A percentile compares a stretch with the other conserved stretches of the same genome.
These are phyloP conservation scores for Geotrypetes seraphini DNA, from an alignment of 2,797 vertebrate genomes.

Conservation along the genomic window DNA sequence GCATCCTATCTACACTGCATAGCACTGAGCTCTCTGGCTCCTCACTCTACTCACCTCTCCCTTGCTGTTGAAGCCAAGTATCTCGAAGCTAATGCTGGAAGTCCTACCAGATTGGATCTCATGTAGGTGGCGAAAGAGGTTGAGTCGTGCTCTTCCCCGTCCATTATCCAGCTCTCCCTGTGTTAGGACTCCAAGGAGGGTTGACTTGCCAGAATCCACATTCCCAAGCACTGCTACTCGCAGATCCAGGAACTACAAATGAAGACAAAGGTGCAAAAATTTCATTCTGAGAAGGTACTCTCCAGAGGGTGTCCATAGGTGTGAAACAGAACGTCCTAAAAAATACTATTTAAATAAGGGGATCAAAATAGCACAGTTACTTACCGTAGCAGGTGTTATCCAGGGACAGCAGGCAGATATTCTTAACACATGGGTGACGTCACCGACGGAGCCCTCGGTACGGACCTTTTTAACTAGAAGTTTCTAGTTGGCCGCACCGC, in stretches of 20 bases:
- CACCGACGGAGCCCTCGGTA: no score
- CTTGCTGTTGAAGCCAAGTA: slow-evolving; percentile 95
- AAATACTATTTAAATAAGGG: no score
- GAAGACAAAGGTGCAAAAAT: slow-evolving; percentile 6
- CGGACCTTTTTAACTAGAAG: no score
- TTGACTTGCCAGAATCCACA: slow-evolving; percentile 92
- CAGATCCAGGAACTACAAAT: slow-evolving; percentile 91
- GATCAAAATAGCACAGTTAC: no score
- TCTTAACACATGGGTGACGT: no score
- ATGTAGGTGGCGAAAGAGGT: slow-evolving; percentile 91
- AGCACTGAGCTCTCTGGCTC: not conserved
- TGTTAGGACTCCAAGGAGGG: slow-evolving; percentile 84
- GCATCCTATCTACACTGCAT: no score
- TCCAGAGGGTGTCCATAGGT: not conserved
- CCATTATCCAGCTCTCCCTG: slow-evolving; percentile 95
- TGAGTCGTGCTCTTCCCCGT: slow-evolving; percentile 82
- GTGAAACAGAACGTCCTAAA: no score
- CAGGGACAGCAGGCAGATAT: no score
- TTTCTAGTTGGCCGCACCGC: no score
- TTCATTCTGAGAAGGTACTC: not conserved
- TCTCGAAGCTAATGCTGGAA: slow-evolving; percentile 96
- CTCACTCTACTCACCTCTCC: slow-evolving; percentile 69
- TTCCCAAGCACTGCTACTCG: slow-evolving; percentile 93
- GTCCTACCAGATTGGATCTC: slow-evolving; percentile 94
- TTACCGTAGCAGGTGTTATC: no score